A percentile compares a stretch with the other conserved stretches of the same genome.
Conservation (phyloP, 2,888 invertebrate species). For the Dicycla oo region DNA sequence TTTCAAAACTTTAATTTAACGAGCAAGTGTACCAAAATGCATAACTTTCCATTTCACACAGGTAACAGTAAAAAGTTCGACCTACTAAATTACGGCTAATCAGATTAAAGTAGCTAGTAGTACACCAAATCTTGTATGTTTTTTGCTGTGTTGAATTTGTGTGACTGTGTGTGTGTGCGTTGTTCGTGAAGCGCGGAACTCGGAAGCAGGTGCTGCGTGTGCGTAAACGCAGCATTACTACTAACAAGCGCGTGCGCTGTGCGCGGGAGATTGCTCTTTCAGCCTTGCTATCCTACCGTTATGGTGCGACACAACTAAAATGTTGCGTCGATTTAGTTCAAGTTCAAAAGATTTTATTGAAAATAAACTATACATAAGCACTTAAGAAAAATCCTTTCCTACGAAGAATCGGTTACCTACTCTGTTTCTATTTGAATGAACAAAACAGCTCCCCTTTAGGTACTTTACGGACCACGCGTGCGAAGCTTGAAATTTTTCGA, state of each 20-base stretch:
- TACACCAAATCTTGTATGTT: constrained; percentile 25
- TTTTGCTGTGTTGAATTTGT: no score
- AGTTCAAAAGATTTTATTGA: neutral
- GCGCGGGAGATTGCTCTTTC: constrained; percentile 48
- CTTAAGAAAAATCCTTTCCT: neutral
- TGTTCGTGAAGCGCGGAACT: constrained; percentile 49
- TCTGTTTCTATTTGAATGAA: no score
- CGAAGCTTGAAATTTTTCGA: no score
- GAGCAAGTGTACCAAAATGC: neutral
- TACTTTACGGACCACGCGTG: no score
- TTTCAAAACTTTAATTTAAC: neutral
- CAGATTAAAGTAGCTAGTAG: constrained; percentile 27
- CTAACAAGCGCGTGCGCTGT: constrained; percentile 18
- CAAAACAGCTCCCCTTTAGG: no score
- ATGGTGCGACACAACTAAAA: neutral
- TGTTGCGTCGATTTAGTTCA: constrained; percentile 3
- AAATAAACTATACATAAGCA: no score
- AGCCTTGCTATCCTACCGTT: constrained; percentile 33
- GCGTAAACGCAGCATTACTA: constrained; percentile 21
- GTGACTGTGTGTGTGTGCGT: no score
- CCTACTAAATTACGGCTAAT: constrained; percentile 36
- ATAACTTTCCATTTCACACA: constrained; percentile 27
- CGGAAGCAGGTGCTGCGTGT: constrained; percentile 39
- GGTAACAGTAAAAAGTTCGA: constrained; percentile 27
- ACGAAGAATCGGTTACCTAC: neutral